Evolutionary conservation across 2,797 vertebrate species (phyloP).

Genomic region (Phylloscopus collybita): DNA sequence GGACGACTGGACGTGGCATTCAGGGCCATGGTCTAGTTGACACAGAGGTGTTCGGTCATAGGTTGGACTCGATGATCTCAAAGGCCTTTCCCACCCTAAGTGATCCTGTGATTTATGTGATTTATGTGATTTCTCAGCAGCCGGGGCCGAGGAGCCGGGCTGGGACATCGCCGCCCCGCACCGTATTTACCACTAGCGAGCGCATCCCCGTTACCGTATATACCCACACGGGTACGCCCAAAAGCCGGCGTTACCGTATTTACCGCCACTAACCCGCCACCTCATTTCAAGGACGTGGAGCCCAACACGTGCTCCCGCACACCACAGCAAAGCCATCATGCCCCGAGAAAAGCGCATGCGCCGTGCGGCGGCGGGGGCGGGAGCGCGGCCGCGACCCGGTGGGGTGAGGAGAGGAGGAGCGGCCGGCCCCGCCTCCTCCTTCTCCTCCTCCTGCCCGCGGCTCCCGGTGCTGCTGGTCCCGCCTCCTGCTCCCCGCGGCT

Average conservation of each 20-base stretch:
- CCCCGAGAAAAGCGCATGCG: slow-evolving; percentile 9
- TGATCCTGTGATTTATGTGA: background rate
- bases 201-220: fast-evolving
- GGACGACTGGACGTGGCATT: background rate
- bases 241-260: background rate
- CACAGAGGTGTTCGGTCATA: background rate
- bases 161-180: fast-evolving
- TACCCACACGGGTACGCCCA: fast-evolving
- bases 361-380: background rate
- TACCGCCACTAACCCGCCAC: background rate
- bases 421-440: background rate
- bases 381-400: background rate
- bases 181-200: background rate
- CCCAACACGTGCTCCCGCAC: background rate
- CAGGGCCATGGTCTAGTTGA: background rate
- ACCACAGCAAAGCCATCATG: fast-evolving
- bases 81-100: background rate
- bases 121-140: background rate
- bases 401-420: background rate
- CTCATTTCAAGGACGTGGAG: background rate
- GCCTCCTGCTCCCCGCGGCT: background rate
- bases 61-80: background rate
- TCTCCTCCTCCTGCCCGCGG: background rate
- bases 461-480: background rate
- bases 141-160: background rate